Percentiles rank a stretch among this genome's conserved stretches.
phyloP scores from a whole-genome alignment of 2,888 invertebrate species.

The Gastracanthus pulcherrimus region DNA sequence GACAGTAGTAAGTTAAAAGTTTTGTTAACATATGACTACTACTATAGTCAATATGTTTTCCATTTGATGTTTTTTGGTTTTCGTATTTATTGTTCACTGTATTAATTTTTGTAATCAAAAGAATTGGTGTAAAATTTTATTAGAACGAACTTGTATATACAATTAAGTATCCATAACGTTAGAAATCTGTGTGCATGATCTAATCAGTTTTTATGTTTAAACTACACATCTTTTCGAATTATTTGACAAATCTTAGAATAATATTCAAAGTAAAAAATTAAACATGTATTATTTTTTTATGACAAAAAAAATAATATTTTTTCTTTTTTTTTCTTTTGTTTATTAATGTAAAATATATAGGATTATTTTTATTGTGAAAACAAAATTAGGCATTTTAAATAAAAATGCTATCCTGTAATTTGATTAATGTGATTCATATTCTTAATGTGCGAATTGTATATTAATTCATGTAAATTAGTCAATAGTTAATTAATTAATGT shows the following conservation, averaged over 20 bases:
- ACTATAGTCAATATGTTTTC: too few species aligned
- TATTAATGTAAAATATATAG: neutral
- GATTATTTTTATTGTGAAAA: neutral
- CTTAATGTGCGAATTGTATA: neutral
- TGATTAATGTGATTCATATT: neutral
- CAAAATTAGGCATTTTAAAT: neutral
- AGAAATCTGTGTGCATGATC: neutral
- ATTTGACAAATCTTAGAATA: neutral
- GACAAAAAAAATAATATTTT: neutral
- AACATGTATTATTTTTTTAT: slow-evolving; percentile 27
- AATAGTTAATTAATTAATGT: too few species aligned
- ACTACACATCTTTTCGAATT: neutral
- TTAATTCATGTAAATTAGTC: neutral
- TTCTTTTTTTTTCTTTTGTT: neutral
- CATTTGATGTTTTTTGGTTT: neutral
- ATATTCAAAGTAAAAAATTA: neutral
- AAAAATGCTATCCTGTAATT: neutral
- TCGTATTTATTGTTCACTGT: neutral
- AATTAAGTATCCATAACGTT: neutral
- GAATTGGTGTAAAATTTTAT: neutral
- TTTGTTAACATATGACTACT: too few species aligned
- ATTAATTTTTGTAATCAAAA: neutral
- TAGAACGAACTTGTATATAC: neutral
- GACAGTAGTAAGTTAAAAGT: too few species aligned
- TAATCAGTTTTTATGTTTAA: neutral